phyloP scores from a whole-genome alignment of 2,888 invertebrate genomes.

The Acanthoscelides obtectus region DNA sequence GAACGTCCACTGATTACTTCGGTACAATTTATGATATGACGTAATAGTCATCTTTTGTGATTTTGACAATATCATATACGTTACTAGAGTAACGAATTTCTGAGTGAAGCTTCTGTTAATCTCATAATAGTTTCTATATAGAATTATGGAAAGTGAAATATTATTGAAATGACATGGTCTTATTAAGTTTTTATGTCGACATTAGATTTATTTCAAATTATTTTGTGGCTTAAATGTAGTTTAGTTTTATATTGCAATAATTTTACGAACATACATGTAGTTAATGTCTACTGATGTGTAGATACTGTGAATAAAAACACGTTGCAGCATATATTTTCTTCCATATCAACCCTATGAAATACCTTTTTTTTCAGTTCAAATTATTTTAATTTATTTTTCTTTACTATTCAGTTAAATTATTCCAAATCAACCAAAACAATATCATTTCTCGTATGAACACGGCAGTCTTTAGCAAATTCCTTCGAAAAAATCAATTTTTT shows the following conservation, averaged over 20 bases:
- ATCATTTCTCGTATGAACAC: no score
- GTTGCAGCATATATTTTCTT: not conserved
- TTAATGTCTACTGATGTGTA: not conserved
- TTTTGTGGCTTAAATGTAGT: not conserved
- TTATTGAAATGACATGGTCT: not conserved
- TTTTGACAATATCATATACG: no score
- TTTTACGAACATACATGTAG: not conserved
- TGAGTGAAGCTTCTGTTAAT: not conserved
- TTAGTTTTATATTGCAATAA: not conserved
- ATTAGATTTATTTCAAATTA: not conserved
- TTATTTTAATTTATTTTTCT: no score
- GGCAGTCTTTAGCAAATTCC: no score
- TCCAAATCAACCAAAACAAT: no score
- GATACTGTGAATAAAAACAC: not conserved
- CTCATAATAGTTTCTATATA: not conserved
- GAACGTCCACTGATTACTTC: no score
- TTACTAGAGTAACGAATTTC: no score
- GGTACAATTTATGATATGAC: no score
- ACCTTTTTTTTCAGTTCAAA: not conserved
- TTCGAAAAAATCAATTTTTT: no score
- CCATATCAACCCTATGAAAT: not conserved
- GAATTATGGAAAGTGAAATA: not conserved
- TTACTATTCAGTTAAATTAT: no score
- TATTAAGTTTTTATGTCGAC: not conserved
- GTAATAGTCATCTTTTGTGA: no score